Base-by-base conservation (phyloP, 2,797 vertebrate genomes). In the Taeniopygia guttata region DNA sequence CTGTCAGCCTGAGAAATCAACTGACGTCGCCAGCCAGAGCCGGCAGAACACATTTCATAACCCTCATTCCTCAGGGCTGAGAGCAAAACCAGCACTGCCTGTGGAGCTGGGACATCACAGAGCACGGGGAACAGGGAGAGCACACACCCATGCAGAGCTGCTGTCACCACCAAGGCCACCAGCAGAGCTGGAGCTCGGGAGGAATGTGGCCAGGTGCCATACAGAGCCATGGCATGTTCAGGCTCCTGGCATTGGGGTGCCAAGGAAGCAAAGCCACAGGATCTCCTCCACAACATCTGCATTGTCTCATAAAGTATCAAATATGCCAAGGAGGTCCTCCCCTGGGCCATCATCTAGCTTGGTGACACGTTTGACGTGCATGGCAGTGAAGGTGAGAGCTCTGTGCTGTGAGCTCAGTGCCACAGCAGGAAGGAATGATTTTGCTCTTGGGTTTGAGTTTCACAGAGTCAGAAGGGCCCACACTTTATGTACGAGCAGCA, bases 121-220 rank as follows among this genome's bases (percentile, higher is more conserved):
- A 83, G 56, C 63, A n/a, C 51, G 19, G 0, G 5, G 42, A 19
- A 11, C 42, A 38, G 46, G 75, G n/a, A 2, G 7, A 90, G 30
- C 76, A 32, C 0, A 0, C 69, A 30, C 9, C 32, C 25, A 0
- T 4, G 13, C 1, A 5, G 52, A 27, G 45, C 29, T 0, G 0
- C 46, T 51, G 51, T 32, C 87, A 45, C 55, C 18, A 2, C 58
- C 56, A 10, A 8, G 68, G 58, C 29, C 11, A 55, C 7, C n/a
- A 22, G 32, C 56, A 66, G 84, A 58, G 55, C 81, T 36, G 58
- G 5, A 45, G 58, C 16, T 0, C 16, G 6, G 27, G 54, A 12
- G 15, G 40, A 20, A 34, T 0, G 0, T 3, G 19, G 25, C 56
- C 0, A 0, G 62, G 21, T 8, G 52, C 80, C 1, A 1, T 2